Evolutionary conservation across 1,140 invertebrate species (phyloP).

Genomic region (Ladona fulva): DNA sequence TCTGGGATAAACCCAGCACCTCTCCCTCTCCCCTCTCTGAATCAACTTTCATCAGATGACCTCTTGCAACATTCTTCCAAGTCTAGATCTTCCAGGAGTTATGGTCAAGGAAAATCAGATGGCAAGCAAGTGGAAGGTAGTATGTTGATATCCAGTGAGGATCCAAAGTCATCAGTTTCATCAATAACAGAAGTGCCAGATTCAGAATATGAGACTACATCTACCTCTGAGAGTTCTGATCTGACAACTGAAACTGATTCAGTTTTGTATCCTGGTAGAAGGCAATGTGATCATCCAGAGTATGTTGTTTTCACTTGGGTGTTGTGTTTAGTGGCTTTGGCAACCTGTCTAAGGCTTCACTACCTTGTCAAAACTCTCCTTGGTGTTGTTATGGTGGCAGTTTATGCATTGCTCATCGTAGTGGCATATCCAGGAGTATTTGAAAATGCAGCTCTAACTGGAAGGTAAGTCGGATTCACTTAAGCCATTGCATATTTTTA

Average conservation of each 20-base stretch:
- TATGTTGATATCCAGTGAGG: not conserved
- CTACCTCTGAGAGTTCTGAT: not conserved
- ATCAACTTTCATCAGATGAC: not conserved
- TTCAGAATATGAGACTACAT: not conserved
- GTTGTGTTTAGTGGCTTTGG: conserved; percentile 78
- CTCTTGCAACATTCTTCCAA: not conserved
- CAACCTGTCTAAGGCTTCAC: conserved; percentile 85
- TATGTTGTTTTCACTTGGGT: conserved; percentile 92
- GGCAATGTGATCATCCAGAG: conserved; percentile 57
- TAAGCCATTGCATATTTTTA: not conserved
- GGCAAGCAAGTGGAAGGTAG: not conserved
- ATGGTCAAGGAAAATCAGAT: not conserved
- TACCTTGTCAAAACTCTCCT: conserved; percentile 81
- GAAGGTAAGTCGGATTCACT: not conserved
- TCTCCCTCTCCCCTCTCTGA: not conserved
- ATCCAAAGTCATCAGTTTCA: not conserved
- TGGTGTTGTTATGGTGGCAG: conserved; percentile 61
- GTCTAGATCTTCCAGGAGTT: not conserved
- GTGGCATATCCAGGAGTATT: conserved; percentile 41
- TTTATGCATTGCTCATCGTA: conserved; percentile 61
- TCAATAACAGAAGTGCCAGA: not conserved
- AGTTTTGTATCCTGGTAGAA: not conserved
- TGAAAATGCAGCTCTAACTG: not conserved
- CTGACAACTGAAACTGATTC: not conserved
- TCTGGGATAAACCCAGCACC: not conserved